A percentile compares a stretch with the other conserved stretches of the same genome.
phyloP scores from a whole-genome alignment of 2,113 vertebrate genomes.

The Stegastes partitus region DNA sequence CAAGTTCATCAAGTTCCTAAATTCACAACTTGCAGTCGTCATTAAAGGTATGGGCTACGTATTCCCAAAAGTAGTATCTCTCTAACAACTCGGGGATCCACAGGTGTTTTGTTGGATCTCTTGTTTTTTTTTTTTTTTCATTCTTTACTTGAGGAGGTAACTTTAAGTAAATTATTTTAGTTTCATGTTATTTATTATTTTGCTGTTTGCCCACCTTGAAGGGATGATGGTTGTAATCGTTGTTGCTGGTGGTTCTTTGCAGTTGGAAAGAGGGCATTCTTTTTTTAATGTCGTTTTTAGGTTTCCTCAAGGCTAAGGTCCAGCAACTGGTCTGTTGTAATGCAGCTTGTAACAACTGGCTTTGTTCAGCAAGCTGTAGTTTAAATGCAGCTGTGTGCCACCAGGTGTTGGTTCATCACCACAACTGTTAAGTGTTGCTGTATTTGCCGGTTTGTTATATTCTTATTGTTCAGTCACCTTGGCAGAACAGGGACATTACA shows the following conservation, averaged over 20 bases:
- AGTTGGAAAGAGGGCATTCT: background rate
- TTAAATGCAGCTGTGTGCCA: background rate
- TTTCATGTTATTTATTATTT: background rate
- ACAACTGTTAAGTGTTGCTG: background rate
- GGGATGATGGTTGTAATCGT: background rate
- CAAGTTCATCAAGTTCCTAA: too few relatives aligned
- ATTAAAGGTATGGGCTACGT: too few relatives aligned
- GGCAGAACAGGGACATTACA: background rate
- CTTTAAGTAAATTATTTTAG: background rate
- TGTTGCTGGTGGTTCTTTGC: background rate
- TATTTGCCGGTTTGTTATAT: background rate
- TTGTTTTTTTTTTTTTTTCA: background rate
- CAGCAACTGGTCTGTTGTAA: background rate
- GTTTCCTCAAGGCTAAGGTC: background rate
- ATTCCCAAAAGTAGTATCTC: too few relatives aligned
- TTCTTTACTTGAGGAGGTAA: background rate
- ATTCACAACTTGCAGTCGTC: too few relatives aligned
- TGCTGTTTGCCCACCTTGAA: background rate
- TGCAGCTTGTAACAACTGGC: too few relatives aligned
- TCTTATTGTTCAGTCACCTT: background rate
- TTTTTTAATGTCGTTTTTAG: background rate
- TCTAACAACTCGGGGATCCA: too few relatives aligned
- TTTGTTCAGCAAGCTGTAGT: background rate
- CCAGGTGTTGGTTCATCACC: background rate
- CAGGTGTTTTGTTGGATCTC: background rate